A percentile compares a stretch with the other conserved stretches of the same genome.
Evolutionary conservation across 2,113 vertebrate genomes (phyloP).

Genomic region (Tenebrosternarchus preto): DNA sequence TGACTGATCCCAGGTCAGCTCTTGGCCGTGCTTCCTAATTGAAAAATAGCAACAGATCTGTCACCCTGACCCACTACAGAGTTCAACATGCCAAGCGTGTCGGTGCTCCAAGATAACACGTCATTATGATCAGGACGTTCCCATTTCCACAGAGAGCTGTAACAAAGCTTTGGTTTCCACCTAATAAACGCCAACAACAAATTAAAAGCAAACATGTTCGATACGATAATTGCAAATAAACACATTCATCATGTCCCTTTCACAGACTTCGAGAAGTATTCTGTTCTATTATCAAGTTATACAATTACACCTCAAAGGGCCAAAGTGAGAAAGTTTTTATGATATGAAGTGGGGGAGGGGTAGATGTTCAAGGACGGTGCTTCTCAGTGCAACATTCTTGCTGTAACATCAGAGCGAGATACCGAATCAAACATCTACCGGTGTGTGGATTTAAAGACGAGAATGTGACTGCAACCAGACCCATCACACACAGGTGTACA

Average conservation of each 20-base stretch:
- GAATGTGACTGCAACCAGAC: not conserved
- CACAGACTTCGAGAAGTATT: not conserved
- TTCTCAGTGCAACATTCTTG: constrained; percentile 31
- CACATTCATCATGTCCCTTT: not conserved
- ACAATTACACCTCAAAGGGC: constrained; percentile 35
- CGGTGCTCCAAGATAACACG: not conserved
- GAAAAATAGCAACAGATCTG: constrained; percentile 38
- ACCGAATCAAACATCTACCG: not conserved
- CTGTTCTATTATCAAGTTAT: constrained; percentile 25
- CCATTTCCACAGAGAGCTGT: not conserved
- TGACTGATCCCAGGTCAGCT: no score
- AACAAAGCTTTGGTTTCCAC: not conserved
- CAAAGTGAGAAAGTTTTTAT: constrained; percentile 36
- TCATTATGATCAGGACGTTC: not conserved
- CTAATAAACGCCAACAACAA: not conserved
- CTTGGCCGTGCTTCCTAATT: no score
- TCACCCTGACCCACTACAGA: constrained; percentile 59
- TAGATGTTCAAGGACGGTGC: constrained; percentile 22
- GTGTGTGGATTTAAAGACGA: no score
- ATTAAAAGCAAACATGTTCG: not conserved
- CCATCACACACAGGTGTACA: not conserved
- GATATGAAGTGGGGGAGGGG: constrained; percentile 31
- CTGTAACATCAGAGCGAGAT: not conserved
- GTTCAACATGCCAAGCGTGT: constrained; percentile 14
- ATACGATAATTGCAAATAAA: constrained; percentile 6